These are phyloP conservation scores for Steinernema scapterisci DNA, from an alignment of 2,888 invertebrate genomes.

Conservation along the genomic window DNA sequence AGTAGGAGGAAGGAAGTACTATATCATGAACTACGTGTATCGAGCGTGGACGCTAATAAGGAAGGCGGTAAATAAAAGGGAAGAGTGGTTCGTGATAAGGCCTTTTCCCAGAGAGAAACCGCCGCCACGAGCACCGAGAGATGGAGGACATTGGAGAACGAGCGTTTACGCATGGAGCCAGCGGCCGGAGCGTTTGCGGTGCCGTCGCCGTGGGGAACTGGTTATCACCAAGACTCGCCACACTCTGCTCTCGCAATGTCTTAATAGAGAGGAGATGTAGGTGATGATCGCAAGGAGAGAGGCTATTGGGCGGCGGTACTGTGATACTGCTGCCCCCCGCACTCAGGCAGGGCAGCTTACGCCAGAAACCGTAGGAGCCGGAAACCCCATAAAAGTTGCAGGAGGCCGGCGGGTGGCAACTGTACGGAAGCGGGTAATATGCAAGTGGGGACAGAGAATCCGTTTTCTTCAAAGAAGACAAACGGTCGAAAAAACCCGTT, in stretches of 20 bases:
- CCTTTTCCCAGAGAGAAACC: background rate
- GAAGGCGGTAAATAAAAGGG: slow-evolving; percentile 6
- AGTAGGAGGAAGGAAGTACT: no score
- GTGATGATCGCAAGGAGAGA: background rate
- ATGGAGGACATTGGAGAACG: slow-evolving; percentile 5
- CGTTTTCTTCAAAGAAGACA: background rate
- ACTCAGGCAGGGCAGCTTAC: background rate
- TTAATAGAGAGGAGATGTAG: background rate
- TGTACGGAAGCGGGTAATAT: background rate
- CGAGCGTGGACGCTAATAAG: background rate
- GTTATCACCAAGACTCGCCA: slow-evolving; percentile 28
- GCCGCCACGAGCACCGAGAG: background rate
- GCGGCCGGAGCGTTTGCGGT: slow-evolving; percentile 26
- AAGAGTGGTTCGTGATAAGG: background rate
- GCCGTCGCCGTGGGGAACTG: slow-evolving; percentile 21
- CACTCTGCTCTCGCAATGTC: slow-evolving; percentile 12
- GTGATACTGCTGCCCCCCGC: background rate
- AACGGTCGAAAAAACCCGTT: slow-evolving; percentile 20
- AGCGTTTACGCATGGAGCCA: background rate
- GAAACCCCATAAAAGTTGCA: slow-evolving; percentile 9
- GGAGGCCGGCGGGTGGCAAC: background rate
- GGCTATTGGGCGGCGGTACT: background rate
- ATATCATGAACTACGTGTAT: no score
- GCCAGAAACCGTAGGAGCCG: background rate
- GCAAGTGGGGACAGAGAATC: background rate